These are phyloP conservation scores for Nesogale talazaci DNA, from an alignment of 2,113 vertebrate genomes.

Conservation along the genomic window DNA sequence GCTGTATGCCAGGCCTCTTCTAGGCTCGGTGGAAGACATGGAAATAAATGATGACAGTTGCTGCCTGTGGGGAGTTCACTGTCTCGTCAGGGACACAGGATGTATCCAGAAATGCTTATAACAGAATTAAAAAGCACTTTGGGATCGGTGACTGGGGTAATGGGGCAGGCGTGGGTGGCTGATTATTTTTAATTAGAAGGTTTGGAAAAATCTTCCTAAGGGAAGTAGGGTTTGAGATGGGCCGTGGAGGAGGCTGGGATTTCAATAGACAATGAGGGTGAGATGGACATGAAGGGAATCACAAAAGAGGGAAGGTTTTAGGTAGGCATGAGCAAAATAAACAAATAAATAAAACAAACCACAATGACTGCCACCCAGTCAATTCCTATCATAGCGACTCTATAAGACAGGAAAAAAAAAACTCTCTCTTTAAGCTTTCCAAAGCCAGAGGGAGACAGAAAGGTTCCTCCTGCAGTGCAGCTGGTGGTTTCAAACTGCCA, in stretches of 20 bases:
- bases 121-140: constrained; percentile 80
- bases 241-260: background rate
- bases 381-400: too few relatives aligned
- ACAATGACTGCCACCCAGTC: too few relatives aligned
- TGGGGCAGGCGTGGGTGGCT: constrained; percentile 52
- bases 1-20: constrained; percentile 54
- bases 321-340: too few relatives aligned
- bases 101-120: constrained; percentile 67
- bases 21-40: constrained; percentile 52
- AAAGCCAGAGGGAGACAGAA: too few relatives aligned
- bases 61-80: constrained; percentile 68
- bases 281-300: background rate
- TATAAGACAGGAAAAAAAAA: too few relatives aligned
- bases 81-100: constrained; percentile 60
- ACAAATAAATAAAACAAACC: too few relatives aligned
- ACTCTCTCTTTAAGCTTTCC: too few relatives aligned
- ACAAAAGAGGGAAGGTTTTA: background rate
- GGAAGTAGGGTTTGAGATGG: constrained; percentile 8
- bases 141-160: constrained; percentile 38
- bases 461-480: too few relatives aligned
- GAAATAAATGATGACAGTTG: constrained; percentile 73
- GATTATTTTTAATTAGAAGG: constrained; percentile 77
- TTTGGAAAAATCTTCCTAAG: constrained; percentile 61
- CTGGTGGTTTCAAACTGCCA: too few relatives aligned
- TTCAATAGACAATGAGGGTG: background rate